phyloP scores from a whole-genome alignment of 2,797 vertebrate genomes.

The Hypotaenidia okinawae region DNA sequence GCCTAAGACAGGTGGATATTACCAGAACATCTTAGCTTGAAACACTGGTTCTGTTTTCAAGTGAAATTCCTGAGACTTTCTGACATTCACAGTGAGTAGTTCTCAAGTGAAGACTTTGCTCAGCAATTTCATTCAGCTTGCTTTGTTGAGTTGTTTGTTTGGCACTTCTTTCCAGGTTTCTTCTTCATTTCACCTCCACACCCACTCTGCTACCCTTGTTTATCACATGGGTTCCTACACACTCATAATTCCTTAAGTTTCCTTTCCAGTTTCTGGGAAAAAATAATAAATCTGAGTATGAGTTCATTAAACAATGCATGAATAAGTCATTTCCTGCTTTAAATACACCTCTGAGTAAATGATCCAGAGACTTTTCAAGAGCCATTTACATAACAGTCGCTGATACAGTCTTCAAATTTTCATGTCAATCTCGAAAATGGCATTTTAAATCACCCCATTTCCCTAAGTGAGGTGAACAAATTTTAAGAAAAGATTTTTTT shows the following conservation, averaged over 20 bases:
- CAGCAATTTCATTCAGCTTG: background rate
- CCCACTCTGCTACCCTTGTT: constrained; percentile 14
- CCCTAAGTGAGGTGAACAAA: constrained; percentile 26
- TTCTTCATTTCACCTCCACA: background rate
- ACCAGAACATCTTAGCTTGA: background rate
- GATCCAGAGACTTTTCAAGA: constrained; percentile 56
- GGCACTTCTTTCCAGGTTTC: constrained; percentile 4
- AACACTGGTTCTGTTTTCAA: background rate
- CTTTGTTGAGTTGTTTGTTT: constrained; percentile 5
- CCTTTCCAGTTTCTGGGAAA: background rate
- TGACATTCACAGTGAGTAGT: background rate
- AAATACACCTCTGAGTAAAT: constrained; percentile 59
- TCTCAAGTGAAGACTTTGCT: background rate
- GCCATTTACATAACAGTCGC: constrained; percentile 66
- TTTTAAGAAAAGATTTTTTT: background rate
- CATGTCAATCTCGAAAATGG: constrained; percentile 48
- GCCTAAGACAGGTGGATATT: background rate
- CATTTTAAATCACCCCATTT: constrained; percentile 64
- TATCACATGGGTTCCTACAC: background rate
- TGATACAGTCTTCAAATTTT: constrained; percentile 58
- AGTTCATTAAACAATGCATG: constrained; percentile 49
- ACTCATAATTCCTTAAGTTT: constrained; percentile 12
- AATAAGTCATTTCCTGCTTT: constrained; percentile 69
- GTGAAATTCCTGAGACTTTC: background rate
- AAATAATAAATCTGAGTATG: constrained; percentile 11